Evolutionary conservation across 2,888 invertebrate species (phyloP), one percentile per base, ranked within the genome.

Genomic region (Agriotes lineatus): DNA sequence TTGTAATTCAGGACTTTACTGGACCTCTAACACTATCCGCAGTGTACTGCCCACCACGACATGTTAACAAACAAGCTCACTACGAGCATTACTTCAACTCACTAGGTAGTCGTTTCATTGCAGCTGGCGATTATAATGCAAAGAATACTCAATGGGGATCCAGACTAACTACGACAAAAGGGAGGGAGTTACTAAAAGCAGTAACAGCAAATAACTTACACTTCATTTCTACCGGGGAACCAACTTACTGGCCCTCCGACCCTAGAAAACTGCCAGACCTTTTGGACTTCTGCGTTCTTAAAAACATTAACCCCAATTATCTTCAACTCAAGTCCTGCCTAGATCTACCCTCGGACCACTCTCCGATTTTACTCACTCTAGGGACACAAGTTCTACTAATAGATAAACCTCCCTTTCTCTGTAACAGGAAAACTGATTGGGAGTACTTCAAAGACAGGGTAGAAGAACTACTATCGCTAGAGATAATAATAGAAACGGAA

Each of bases 1-100:
- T 25, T 35, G 60, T 60, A 45, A 65, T 71, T 39, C 59, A 57
- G 37, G 57, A 57, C 19, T 37, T 30, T 35, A 19, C 14, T 5
- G 25, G 25, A 25, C 25, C 25, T 5, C 25, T 25, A 25, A 25
- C 25, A 5, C 39, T 52, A 20, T 52, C 54, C 14, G 52, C 62
- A 52, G 52, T 37, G n/a, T 52, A 52, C 25, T 42, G 48, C 19
- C 54, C 52, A 52, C 48, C 62, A 33, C 54, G 63, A 30, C 52
- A 35, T 56, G 54, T 35, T 45, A 33, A 18, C 14, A 48, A 60
- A 60, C 60, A 50, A 48, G 18, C 7, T 4, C 45, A 48, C 4
- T 37, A 14, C 9, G 45, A 50, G 60, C 48, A 56, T 9, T 56
- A 56, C n/a, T n/a, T 35, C n/a, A 56, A n/a, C 1, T 37, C 56